Percentiles rank a stretch among this genome's conserved stretches.
phyloP scores from a whole-genome alignment of 2,888 invertebrate genomes.

The Ophioninae sp. region DNA sequence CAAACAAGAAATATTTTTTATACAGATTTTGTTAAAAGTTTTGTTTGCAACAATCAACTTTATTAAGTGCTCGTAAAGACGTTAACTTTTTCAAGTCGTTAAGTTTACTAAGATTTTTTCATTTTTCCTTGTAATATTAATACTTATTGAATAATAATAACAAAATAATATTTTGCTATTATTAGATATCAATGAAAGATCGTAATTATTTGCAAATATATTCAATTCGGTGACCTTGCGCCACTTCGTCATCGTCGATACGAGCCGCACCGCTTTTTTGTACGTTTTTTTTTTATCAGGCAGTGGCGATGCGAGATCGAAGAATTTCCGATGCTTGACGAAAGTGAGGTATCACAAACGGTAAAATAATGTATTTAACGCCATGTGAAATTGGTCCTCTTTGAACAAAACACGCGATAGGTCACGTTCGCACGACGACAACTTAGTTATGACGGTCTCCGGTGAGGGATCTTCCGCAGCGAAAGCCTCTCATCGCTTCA shows the following conservation, averaged over 20 bases:
- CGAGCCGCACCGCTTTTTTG: neutral
- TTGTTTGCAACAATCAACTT: no score
- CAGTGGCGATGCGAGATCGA: neutral
- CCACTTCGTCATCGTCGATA: neutral
- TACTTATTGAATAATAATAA: no score
- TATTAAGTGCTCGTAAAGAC: no score
- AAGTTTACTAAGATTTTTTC: no score
- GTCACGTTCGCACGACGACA: constrained; percentile 69
- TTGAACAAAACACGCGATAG: constrained; percentile 68
- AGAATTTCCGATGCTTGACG: constrained; percentile 67
- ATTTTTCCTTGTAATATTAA: no score
- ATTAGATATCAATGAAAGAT: neutral
- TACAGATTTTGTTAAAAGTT: no score
- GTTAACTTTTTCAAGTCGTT: no score
- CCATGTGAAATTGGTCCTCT: constrained; percentile 75
- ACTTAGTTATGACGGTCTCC: constrained; percentile 68
- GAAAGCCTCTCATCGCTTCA: constrained; percentile 5
- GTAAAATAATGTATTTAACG: constrained; percentile 73
- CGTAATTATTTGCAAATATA: neutral
- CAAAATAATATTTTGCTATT: no score
- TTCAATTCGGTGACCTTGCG: neutral
- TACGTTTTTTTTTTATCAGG: neutral
- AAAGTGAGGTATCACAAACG: constrained; percentile 43
- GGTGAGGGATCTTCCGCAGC: constrained; percentile 64
- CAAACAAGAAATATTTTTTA: no score